Evolutionary conservation across 1,140 invertebrate species (phyloP), one percentile per base, ranked within the genome.

Genomic region (Ostrea denselamellosa): DNA sequence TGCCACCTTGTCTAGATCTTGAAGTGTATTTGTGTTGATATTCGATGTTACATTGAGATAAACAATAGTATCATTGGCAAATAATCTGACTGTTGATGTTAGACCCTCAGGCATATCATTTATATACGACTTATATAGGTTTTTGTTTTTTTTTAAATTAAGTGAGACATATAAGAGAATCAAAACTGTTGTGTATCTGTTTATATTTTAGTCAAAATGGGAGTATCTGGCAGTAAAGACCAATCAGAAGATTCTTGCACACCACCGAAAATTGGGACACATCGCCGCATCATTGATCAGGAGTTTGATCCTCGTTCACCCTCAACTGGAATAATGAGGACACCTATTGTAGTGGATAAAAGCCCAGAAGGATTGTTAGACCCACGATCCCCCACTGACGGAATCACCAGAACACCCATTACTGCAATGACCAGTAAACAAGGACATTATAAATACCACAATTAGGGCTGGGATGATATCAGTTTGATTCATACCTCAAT

Each of bases 281-380:
- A 87, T n/a, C 85, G 68, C 58, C 83, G 89, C 65, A 56, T 89
- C 3, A 51, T 89, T 28, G 86, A 88, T 53, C 83, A 90, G 28
- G 86, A 88, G 5, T 81, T 89, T 86, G 92, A 92, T 77, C 92
- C 92, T 0, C 71, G 92, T 14, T 92, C 92, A 77, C 92, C 92
- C 5, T 87, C 90, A 19, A 58, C 88, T 22, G 89, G 88, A 54
- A 92, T 92, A 82, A 65, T 86, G 25, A 87, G 92, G 34, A 92
- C 91, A 28, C 92, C 92, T 14, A 92, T 92, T 77, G 58, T 90
- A n/a, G 91, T 92, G 14, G 89, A 92, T 51, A 90, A 91, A 81
- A 91, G 90, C 12, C 89, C 90, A 17, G 89, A 90, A 10, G 71
- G 71, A 25, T 7, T 90, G 25, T 34, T 91, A 9, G 92, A 93